Base-by-base conservation (phyloP, 2,888 invertebrate species). In the Thymelicus acteon region DNA sequence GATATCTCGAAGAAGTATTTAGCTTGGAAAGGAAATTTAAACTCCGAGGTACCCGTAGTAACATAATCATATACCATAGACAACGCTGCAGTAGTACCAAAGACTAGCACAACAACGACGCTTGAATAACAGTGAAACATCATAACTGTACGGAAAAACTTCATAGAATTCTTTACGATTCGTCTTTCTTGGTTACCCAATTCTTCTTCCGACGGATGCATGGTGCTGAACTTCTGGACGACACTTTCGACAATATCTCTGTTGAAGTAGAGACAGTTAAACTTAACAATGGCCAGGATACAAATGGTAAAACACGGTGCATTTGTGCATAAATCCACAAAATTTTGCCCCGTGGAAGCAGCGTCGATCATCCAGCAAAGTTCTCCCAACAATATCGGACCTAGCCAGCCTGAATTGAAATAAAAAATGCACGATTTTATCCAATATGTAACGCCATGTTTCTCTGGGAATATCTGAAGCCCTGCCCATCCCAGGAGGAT, bases 1-100 rank as follows among this genome's bases (percentile, higher is more conserved):
- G 82, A 83, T 3, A 80, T 79, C 74, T 91, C 85, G 62, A 87
- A 86, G 71, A 82, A 86, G 66, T 89, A 91, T 60, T 84, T 85
- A 0, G 85, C 84, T 12, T 74, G 54, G 72, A 79, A 91, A 0
- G 91, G 90, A 67, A 88, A 83, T 7, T 77, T 79, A 6, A 85
- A 74, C 5, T 80, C 77, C 3, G 79, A 73, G 7, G 75, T 73
- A 0, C 86, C 87, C 0, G 75, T 83, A 8, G 65, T 78, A 7
- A 77, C 75, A 67, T 84, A 85, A 19, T 82, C 80, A 48, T 83
- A 81, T 0, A 69, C 76, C 82, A 89, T 88, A 0, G 81, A 24
- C 0, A 85, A 58, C 0, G 83, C 67, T 3, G 91, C 89, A 7
- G 80, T 67, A 1, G 82, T 72, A 12, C 82, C 80, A 69, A 91